Evolutionary conservation across 2,113 vertebrate genomes (phyloP).

Genomic region (Melanostigma gelatinosum): DNA sequence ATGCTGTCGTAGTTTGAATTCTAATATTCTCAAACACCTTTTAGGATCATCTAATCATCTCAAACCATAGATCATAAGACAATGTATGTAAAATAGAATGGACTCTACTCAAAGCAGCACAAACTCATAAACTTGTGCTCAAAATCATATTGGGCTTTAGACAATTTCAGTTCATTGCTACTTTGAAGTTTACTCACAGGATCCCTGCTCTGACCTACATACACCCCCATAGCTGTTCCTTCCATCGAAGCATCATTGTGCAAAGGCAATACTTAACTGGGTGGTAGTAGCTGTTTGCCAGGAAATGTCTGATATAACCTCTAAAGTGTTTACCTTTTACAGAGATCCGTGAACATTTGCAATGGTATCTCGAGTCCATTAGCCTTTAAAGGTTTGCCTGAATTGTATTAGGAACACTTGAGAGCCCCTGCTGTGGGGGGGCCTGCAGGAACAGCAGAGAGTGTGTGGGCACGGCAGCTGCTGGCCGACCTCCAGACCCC

Average conservation of each 20-base stretch:
- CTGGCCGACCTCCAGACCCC: slow-evolving; percentile 71
- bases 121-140: neutral
- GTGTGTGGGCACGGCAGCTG: slow-evolving; percentile 71
- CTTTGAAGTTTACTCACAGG: neutral
- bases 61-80: neutral
- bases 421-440: slow-evolving; percentile 64
- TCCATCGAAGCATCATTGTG: neutral
- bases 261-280: slow-evolving; percentile 12
- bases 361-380: slow-evolving; percentile 72
- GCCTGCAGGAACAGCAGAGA: slow-evolving; percentile 58
- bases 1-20: neutral
- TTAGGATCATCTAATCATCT: neutral
- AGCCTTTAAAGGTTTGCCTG: slow-evolving; percentile 65
- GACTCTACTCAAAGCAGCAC: neutral
- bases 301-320: slow-evolving; percentile 6
- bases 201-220: neutral
- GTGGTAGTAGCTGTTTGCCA: neutral
- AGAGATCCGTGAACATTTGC: slow-evolving; percentile 26
- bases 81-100: no score
- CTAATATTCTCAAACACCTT: neutral
- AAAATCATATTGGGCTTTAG: neutral
- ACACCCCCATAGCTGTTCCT: neutral
- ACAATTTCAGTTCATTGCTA: neutral
- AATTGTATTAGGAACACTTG: slow-evolving; percentile 63
- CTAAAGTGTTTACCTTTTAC: slow-evolving; percentile 32